Evolutionary conservation across 92 coral and sea anemone species (phyloP).

Genomic region (Siderastrea siderea): DNA sequence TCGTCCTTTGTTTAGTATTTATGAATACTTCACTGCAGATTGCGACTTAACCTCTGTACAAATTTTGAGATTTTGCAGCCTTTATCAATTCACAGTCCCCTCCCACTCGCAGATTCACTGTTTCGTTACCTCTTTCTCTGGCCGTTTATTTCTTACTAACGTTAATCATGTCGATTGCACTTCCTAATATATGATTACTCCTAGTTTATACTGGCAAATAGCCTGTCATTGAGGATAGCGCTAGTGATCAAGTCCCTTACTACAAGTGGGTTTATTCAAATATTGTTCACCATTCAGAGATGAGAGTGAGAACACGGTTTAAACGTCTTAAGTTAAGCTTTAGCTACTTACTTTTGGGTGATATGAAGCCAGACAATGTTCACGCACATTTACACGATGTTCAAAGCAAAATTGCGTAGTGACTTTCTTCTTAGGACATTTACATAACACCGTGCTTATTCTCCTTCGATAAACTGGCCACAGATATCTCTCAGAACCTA

Average conservation of each 20-base stretch:
- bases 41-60: too few relatives aligned
- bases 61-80: too few relatives aligned
- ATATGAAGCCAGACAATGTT: conserved; percentile 91
- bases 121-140: too few relatives aligned
- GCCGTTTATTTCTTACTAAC: too few relatives aligned
- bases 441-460: conserved; percentile 92
- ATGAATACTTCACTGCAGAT: too few relatives aligned
- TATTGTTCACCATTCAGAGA: neutral
- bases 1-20: too few relatives aligned
- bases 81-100: too few relatives aligned
- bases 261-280: neutral
- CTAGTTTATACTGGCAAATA: too few relatives aligned
- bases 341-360: conserved; percentile 86
- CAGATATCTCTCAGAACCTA: neutral
- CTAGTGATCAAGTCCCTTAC: neutral
- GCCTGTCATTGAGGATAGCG: too few relatives aligned
- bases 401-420: conserved; percentile 99
- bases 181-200: too few relatives aligned
- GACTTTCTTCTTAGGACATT: conserved; percentile 99
- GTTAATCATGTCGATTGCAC: too few relatives aligned
- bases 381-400: conserved; percentile 99
- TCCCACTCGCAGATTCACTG: too few relatives aligned
- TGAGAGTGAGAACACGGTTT: neutral
- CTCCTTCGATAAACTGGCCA: neutral
- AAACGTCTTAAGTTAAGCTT: neutral